Conservation (phyloP, 2,888 invertebrate genomes). For the Rhagonycha fulva region DNA sequence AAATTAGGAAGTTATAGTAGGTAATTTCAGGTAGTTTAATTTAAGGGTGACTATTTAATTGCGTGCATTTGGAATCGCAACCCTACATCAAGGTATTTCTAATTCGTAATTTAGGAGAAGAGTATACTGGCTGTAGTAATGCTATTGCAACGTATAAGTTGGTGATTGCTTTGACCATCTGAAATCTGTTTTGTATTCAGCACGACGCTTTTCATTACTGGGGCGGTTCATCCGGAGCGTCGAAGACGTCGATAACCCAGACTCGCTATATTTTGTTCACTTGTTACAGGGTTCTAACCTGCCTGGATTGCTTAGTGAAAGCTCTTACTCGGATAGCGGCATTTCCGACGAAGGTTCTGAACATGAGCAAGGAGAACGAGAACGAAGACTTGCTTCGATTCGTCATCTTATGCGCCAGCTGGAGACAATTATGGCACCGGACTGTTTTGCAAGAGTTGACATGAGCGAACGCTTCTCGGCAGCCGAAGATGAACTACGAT, state of each 20-base stretch:
- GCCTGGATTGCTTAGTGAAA: constrained; percentile 56
- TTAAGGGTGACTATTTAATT: background rate
- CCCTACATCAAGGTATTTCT: background rate
- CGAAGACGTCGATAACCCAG: constrained; percentile 44
- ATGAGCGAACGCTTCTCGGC: constrained; percentile 73
- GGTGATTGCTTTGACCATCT: constrained; percentile 34
- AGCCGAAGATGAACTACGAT: constrained; percentile 72
- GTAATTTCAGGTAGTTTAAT: background rate
- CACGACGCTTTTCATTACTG: constrained; percentile 65
- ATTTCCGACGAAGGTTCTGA: constrained; percentile 76
- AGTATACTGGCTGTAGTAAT: constrained; percentile 12
- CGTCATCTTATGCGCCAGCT: constrained; percentile 69
- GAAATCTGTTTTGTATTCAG: constrained; percentile 62
- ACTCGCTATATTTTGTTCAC: constrained; percentile 52
- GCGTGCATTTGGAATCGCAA: background rate
- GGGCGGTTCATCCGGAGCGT: constrained; percentile 53
- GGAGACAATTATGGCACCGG: constrained; percentile 69
- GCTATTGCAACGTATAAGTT: constrained; percentile 29
- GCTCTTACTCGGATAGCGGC: constrained; percentile 78
- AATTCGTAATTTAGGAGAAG: background rate
- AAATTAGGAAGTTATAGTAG: constrained; percentile 12
- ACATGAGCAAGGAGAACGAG: constrained; percentile 69
- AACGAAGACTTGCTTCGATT: constrained; percentile 68
- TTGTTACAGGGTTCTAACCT: constrained; percentile 54
- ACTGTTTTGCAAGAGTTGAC: constrained; percentile 66